Base-by-base conservation (phyloP, 2,797 vertebrate species). In the Thaleichthys pacificus region DNA sequence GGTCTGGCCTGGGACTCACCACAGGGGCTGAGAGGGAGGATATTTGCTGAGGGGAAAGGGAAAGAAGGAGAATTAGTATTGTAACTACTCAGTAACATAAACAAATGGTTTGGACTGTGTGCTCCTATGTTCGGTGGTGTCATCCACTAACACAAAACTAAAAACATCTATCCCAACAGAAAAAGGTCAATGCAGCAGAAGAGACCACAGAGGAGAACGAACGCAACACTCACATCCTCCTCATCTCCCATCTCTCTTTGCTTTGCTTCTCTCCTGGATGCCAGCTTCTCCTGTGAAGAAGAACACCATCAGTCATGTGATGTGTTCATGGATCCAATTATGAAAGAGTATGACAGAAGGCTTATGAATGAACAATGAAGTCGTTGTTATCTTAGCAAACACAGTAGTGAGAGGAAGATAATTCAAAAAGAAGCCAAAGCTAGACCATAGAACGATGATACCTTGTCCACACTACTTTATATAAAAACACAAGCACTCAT, bases 201-300 rank as follows among this genome's bases (percentile, higher is more conserved):
- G 51, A 67, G 47, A 5, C 4, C 17, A 6, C 24, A 5, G 22
- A 69, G 26, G 56, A 38, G 49, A 17, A 66, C 5, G 11, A 73
- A 66, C 28, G 54, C n/a, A 71, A 87, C 51, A 56, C 92, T 89
- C 82, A 92, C 92, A 1, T 70, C 77, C 62, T 80, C 87, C 72
- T 92, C 86, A 70, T 92, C 91, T 75, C 73, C 91, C 89, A 90
- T 86, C 58, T 76, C 49, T 35, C 19, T 66, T 60, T 75, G 66
- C 66, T 68, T 80, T 5, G 66, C 62, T 72, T 54, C 80, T 81
- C 79, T 89, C 72, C 87, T 70, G 42, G 84, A 26, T 17, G 77
- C 67, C 77, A 89, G 78, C 67, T 85, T 88, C 68, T 93, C 85
- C 92, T 95, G 82, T 80, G 83, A 38, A 80, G 68, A 75, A 72